Conservation (phyloP, 2,797 vertebrate species). For the Phrynocephalus vlangalii region DNA sequence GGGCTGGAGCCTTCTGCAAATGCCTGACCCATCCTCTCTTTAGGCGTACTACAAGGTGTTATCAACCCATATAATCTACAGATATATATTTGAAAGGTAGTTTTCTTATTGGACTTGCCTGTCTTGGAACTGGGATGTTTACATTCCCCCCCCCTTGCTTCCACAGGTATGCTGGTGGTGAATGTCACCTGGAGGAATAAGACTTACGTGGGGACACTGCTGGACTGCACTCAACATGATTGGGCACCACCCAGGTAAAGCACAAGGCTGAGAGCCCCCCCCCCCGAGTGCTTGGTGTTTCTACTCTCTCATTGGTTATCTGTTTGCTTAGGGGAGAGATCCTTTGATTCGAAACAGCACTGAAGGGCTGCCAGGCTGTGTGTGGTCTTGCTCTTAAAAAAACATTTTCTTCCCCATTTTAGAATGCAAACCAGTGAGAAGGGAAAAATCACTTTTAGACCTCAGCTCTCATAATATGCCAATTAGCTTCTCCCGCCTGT, state of each 20-base stretch:
- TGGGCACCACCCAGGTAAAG: constrained; percentile 97
- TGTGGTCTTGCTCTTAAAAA: neutral
- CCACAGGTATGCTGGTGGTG: constrained; percentile 96
- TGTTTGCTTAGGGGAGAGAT: neutral
- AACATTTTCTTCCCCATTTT: neutral
- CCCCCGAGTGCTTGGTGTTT: neutral
- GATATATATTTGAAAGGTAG: neutral
- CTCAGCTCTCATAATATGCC: too few relatives aligned
- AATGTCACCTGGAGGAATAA: constrained; percentile 99
- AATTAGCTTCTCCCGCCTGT: too few relatives aligned
- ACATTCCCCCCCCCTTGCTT: neutral
- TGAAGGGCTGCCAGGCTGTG: neutral
- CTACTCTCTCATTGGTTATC: neutral
- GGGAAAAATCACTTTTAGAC: neutral
- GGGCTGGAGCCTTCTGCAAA: neutral
- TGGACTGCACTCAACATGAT: constrained; percentile 97
- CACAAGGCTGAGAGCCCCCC: neutral
- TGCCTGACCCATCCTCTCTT: neutral
- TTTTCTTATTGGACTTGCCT: neutral
- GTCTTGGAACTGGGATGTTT: neutral
- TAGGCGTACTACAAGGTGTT: neutral
- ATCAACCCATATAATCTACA: neutral
- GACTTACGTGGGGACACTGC: constrained; percentile 95
- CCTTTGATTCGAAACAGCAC: neutral
- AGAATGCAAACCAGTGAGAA: neutral